These are phyloP conservation scores for Mnemiopsis leidyi DNA, from an alignment of 37 sponge, comb jelly and placozoan species.

Conservation along the genomic window DNA sequence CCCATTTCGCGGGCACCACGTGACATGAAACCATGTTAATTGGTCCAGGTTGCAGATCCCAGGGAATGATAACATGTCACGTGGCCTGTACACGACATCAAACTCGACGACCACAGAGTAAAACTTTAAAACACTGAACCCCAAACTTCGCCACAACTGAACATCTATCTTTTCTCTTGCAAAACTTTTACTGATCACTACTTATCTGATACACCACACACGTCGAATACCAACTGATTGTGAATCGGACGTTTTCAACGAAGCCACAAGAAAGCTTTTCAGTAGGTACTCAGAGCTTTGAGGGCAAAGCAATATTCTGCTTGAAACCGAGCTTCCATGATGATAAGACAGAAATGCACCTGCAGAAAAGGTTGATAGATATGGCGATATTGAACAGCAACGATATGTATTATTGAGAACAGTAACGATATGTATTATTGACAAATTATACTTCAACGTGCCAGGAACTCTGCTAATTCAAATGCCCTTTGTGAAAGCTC, in stretches of 20 bases:
- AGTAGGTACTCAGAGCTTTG: neutral
- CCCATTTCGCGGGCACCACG: neutral
- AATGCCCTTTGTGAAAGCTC: no score
- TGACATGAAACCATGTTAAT: neutral
- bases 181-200: neutral
- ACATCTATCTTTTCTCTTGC: neutral
- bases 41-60: no score
- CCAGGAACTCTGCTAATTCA: no score
- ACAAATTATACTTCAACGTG: no score
- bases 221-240: neutral
- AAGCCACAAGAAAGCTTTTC: neutral
- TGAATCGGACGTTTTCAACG: neutral
- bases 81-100: neutral
- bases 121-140: neutral
- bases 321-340: constrained; percentile 60
- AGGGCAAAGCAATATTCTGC: constrained; percentile 62
- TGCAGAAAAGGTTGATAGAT: no score
- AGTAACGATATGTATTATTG: no score
- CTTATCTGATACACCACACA: neutral
- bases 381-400: no score
- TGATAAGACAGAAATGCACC: constrained; percentile 57
- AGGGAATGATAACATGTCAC: neutral
- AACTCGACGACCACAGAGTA: neutral
- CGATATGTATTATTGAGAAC: no score
- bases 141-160: neutral